These are phyloP conservation scores for Erethizon dorsatum DNA, from an alignment of 2,797 vertebrate species.

Conservation along the genomic window DNA sequence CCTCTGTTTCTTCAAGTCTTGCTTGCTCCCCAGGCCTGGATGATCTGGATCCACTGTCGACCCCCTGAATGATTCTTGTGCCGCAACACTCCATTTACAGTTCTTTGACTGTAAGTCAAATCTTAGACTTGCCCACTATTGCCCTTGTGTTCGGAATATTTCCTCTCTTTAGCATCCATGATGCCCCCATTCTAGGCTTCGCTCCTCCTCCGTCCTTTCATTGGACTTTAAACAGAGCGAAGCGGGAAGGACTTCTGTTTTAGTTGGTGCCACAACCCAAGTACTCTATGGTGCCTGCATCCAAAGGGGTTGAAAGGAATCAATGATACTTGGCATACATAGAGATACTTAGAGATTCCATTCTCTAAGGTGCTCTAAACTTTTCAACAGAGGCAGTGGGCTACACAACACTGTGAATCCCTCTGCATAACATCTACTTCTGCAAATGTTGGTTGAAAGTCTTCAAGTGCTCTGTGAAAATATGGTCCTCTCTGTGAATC, in stretches of 20 bases:
- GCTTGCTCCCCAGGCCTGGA: not conserved
- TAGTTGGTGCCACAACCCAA: not conserved
- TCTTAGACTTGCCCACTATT: not conserved
- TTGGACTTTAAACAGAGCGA: not conserved
- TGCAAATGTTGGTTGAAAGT: not conserved
- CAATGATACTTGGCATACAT: not conserved
- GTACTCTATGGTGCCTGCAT: rapidly evolving
- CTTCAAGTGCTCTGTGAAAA: not conserved
- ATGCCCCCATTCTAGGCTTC: too few relatives aligned
- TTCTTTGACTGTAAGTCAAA: not conserved
- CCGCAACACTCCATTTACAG: not conserved
- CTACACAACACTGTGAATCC: not conserved
- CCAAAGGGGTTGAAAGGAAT: not conserved
- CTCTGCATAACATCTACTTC: not conserved
- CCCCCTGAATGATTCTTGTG: rapidly evolving
- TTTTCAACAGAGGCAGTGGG: not conserved
- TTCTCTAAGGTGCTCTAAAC: not conserved
- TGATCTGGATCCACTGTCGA: not conserved
- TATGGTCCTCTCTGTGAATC: not conserved
- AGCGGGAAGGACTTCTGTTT: rapidly evolving
- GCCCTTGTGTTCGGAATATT: rapidly evolving
- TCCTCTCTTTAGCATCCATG: not conserved
- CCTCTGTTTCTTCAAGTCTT: not conserved
- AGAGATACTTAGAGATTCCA: not conserved
- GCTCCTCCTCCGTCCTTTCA: not conserved